Evolutionary conservation across 2,113 vertebrate genomes (phyloP).

Genomic region (Anhinga anhinga): DNA sequence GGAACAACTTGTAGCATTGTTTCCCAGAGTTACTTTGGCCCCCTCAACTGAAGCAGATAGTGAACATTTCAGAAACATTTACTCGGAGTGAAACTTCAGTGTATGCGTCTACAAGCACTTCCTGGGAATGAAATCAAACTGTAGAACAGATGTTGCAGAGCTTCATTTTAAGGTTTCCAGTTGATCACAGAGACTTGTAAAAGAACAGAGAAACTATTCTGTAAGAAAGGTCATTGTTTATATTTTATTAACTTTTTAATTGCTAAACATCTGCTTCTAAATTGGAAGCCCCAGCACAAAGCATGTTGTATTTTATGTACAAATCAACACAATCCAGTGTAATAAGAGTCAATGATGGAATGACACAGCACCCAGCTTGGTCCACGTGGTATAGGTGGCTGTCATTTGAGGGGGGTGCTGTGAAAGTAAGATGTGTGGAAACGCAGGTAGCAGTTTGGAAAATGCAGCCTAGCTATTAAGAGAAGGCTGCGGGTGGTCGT

Average conservation of each 20-base stretch:
- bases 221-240: constrained; percentile 2
- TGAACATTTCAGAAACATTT: background rate
- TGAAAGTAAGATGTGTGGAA: background rate
- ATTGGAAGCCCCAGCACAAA: background rate
- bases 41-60: background rate
- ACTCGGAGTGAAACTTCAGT: background rate
- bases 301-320: background rate
- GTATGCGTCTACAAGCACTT: background rate
- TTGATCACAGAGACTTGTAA: background rate
- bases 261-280: background rate
- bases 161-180: background rate
- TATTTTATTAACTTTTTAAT: constrained; percentile 36
- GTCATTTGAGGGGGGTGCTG: background rate
- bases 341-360: background rate
- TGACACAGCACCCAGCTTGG: background rate
- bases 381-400: background rate
- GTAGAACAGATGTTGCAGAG: background rate
- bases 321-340: background rate
- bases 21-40: background rate
- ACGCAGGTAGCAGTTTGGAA: background rate
- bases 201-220: background rate
- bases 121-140: background rate
- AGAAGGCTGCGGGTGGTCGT: background rate
- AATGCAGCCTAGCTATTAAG: background rate
- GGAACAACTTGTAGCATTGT: background rate